Evolutionary conservation across 2,888 invertebrate genomes (phyloP), one percentile per base, ranked within the genome.

Genomic region (Erannis defoliaria): DNA sequence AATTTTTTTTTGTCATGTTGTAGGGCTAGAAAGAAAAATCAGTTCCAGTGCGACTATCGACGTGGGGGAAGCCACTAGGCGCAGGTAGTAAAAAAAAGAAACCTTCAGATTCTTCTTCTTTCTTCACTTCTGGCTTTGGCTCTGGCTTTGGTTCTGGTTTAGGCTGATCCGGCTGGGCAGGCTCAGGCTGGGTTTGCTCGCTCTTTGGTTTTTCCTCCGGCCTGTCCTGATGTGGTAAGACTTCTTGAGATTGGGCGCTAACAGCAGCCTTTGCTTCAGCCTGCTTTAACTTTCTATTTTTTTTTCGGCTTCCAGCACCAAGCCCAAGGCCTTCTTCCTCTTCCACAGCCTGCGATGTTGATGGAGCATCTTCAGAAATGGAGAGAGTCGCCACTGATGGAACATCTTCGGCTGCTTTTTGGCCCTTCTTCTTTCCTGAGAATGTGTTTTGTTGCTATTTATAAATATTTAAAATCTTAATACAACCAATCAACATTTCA

Each of bases 391-490:
- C 23, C 9, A 66, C 40, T 18, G 59, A 18, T 1, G 59, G 56
- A 16, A 40, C 60, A 31, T 60, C 37, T 10, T 64, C 60, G 2
- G 49, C 59, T 18, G 58, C 68, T 72, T 56, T 78, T 72, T 57
- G 78, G 74, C 64, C 76, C 46, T 78, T 80, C 43, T 80, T 80
- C 61, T 78, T 79, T n/a, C 76, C 77, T 73, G 63, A 55, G 66
- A 55, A 62, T 50, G 54, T 45, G 23, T n/a, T n/a, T n/a, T n/a
- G n/a, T n/a, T n/a, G n/a, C n/a, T n/a, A n/a, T n/a, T n/a, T n/a
- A n/a, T n/a, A n/a, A n/a, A n/a, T n/a, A n/a, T n/a, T n/a, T n/a
- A n/a, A n/a, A n/a, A n/a, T n/a, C n/a, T n/a, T n/a, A n/a, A n/a
- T n/a, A n/a, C n/a, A n/a, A n/a, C n/a, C n/a, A n/a, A n/a, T n/a